Percentiles rank a stretch among this genome's conserved stretches.
phyloP scores from a whole-genome alignment of 2,797 vertebrate genomes.

The Darevskia mixta region DNA sequence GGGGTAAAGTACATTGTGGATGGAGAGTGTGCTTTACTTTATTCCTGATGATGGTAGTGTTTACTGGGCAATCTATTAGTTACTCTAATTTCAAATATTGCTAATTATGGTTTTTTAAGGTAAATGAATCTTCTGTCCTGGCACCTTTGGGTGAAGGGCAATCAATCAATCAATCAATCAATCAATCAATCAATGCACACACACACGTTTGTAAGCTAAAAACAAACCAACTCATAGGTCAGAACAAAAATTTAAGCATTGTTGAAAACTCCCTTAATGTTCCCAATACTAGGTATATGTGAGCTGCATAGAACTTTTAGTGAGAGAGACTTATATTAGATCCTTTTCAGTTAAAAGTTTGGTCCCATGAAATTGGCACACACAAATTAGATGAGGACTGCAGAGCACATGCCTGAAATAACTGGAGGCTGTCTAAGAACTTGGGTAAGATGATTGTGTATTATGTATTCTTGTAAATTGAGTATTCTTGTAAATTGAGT shows the following conservation, averaged over 20 bases:
- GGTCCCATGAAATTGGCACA: background rate
- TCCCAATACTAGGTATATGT: background rate
- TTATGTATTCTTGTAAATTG: background rate
- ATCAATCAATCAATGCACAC: no score
- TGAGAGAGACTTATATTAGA: background rate
- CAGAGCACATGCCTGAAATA: background rate
- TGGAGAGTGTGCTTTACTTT: no score
- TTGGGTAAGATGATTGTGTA: background rate
- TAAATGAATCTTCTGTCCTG: background rate
- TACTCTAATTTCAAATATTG: no score
- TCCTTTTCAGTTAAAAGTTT: background rate
- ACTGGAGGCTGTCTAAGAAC: background rate
- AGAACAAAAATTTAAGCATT: background rate
- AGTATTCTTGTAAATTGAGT: background rate
- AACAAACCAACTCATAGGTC: background rate
- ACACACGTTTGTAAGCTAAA: background rate
- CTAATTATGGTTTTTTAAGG: background rate
- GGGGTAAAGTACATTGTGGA: no score
- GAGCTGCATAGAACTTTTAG: background rate
- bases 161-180: no score
- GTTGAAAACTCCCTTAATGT: background rate
- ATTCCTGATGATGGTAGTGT: no score
- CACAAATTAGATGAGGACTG: background rate
- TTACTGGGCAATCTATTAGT: no score
- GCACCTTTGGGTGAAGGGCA: no score